Evolutionary conservation across 2,113 vertebrate genomes (phyloP).

Genomic region (Machaerirhynchus nigripectus): DNA sequence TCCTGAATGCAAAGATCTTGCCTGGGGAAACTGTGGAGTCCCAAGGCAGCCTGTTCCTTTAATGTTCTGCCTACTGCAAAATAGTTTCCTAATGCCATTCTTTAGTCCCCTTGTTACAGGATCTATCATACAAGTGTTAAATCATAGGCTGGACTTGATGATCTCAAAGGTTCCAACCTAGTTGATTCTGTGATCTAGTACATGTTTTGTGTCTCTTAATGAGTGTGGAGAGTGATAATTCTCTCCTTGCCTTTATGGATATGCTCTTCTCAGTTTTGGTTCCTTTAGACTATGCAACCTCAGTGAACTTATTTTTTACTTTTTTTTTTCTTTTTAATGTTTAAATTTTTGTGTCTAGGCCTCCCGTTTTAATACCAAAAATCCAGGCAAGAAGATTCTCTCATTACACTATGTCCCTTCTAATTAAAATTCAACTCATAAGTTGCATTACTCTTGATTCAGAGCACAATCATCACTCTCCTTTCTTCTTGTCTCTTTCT

Average conservation of each 20-base stretch:
- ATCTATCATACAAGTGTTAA: neutral
- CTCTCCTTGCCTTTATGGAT: neutral
- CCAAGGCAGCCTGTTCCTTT: neutral
- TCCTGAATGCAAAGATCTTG: neutral
- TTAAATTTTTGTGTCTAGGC: neutral
- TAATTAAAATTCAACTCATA: neutral
- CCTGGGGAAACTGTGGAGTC: neutral
- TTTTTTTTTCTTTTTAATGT: neutral
- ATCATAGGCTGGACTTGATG: neutral
- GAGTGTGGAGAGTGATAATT: neutral
- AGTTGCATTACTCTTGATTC: neutral
- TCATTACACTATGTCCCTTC: neutral
- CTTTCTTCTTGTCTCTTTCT: neutral
- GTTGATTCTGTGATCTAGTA: neutral
- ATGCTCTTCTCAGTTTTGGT: neutral
- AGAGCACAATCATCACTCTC: neutral
- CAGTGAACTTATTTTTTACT: neutral
- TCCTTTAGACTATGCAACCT: neutral
- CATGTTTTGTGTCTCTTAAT: neutral
- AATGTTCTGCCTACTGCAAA: neutral
- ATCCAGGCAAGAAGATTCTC: neutral
- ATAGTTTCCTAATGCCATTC: neutral
- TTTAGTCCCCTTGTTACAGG: neutral
- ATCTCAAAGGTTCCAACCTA: neutral
- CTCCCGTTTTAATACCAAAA: neutral